phyloP scores from a whole-genome alignment of 2,113 vertebrate genomes.

The Axis porcinus region DNA sequence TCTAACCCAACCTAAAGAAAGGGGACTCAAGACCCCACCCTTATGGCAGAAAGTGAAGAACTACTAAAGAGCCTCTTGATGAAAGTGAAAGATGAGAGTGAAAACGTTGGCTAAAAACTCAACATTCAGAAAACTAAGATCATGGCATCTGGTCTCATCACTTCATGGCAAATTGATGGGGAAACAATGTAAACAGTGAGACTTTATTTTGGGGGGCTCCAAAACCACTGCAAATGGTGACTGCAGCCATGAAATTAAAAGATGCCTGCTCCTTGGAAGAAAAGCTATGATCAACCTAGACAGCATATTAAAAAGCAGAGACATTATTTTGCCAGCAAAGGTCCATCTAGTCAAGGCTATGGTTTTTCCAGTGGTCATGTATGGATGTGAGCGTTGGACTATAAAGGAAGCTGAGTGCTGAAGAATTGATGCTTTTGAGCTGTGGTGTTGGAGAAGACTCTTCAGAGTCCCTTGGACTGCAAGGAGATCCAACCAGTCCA shows the following conservation, averaged over 20 bases:
- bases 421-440: not conserved
- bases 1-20: not conserved
- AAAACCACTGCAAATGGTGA: not conserved
- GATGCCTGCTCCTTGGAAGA: accelerated
- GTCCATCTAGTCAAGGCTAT: not conserved
- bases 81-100: not conserved
- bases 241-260: not conserved
- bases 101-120: not conserved
- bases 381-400: not conserved
- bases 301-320: not conserved
- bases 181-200: not conserved
- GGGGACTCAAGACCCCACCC: not conserved
- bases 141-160: not conserved
- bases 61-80: not conserved
- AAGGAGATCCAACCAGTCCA: not conserved
- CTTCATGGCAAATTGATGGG: not conserved
- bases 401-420: accelerated
- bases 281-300: not conserved
- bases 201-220: accelerated
- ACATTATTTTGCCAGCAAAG: not conserved
- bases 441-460: not conserved
- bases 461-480: not conserved
- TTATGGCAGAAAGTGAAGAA: not conserved
- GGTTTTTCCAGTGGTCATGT: not conserved
- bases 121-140: not conserved